Conservation (phyloP, 2,113 vertebrate species). For the human region DNA sequence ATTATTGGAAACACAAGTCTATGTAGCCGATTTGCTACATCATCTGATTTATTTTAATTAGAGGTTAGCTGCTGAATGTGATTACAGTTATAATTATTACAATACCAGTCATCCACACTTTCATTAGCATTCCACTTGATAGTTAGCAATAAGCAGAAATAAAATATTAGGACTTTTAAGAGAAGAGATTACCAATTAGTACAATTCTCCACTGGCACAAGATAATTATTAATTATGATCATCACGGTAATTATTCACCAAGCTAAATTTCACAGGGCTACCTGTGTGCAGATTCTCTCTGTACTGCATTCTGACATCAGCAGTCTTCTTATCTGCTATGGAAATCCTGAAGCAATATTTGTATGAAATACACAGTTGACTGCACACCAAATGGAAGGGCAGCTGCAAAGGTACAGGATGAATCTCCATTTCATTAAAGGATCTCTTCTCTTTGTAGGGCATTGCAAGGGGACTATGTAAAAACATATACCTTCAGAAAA, state of each 20-base stretch:
- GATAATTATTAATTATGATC: slow-evolving; percentile 86
- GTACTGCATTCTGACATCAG: slow-evolving; percentile 38
- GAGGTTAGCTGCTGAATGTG: slow-evolving; percentile 81
- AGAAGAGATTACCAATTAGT: slow-evolving; percentile 83
- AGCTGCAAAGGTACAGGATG: background rate
- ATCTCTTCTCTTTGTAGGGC: slow-evolving; percentile 9
- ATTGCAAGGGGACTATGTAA: background rate
- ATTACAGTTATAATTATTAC: slow-evolving; percentile 83
- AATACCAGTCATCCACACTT: slow-evolving; percentile 80
- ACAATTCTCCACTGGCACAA: slow-evolving; percentile 81
- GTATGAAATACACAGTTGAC: slow-evolving; percentile 61
- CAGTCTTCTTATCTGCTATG: slow-evolving; percentile 64
- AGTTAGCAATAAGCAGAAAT: slow-evolving; percentile 84
- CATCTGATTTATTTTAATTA: slow-evolving; percentile 83
- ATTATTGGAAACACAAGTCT: slow-evolving; percentile 80
- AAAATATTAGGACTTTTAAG: slow-evolving; percentile 86
- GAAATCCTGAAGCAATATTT: slow-evolving; percentile 78
- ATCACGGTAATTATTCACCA: slow-evolving; percentile 79
- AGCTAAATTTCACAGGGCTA: slow-evolving; percentile 77
- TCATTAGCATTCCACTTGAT: slow-evolving; percentile 82
- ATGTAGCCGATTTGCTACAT: slow-evolving; percentile 73
- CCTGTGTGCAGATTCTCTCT: slow-evolving; percentile 73
- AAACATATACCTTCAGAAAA: slow-evolving; percentile 33
- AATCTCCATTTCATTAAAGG: slow-evolving; percentile 67
- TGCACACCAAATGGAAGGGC: slow-evolving; percentile 59